A percentile compares a stretch with the other conserved stretches of the same genome.
Conservation (phyloP, 2,797 vertebrate genomes). For the Ambastaia sidthimunki region DNA sequence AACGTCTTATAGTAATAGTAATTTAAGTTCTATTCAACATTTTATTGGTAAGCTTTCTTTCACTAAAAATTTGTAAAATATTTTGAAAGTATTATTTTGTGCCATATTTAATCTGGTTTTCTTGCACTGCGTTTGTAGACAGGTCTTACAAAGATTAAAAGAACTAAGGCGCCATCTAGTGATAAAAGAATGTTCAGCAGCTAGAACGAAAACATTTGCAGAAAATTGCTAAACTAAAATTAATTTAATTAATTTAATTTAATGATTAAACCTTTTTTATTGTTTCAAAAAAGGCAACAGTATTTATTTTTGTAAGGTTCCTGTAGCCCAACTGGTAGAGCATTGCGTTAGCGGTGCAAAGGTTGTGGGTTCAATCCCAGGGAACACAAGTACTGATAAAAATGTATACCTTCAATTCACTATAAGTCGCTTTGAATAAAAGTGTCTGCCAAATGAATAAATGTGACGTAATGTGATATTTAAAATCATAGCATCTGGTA, state of each 20-base stretch:
- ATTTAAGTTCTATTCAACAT: neutral
- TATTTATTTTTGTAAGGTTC: too few species aligned
- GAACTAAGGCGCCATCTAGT: constrained; percentile 83
- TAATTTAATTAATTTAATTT: neutral
- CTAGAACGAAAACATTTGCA: neutral
- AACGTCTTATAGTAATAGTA: neutral
- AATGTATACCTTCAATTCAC: too few species aligned
- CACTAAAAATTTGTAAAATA: neutral
- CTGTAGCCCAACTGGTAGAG: too few species aligned
- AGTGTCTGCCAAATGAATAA: too few species aligned
- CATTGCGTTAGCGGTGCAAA: too few species aligned
- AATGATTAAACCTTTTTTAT: too few species aligned
- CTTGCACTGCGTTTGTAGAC: neutral
- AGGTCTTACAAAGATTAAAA: constrained; percentile 61
- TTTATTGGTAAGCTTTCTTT: neutral
- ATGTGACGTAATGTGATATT: too few species aligned
- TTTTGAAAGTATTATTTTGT: neutral
- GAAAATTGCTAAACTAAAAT: neutral
- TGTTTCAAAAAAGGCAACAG: too few species aligned
- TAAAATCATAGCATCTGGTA: neutral
- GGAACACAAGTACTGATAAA: too few species aligned
- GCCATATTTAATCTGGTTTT: neutral
- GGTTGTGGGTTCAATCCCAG: too few species aligned
- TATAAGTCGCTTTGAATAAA: too few species aligned
- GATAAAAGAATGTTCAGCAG: constrained; percentile 57